Conservation (phyloP, 2,888 invertebrate species). For the Macrophya alboannulata region DNA sequence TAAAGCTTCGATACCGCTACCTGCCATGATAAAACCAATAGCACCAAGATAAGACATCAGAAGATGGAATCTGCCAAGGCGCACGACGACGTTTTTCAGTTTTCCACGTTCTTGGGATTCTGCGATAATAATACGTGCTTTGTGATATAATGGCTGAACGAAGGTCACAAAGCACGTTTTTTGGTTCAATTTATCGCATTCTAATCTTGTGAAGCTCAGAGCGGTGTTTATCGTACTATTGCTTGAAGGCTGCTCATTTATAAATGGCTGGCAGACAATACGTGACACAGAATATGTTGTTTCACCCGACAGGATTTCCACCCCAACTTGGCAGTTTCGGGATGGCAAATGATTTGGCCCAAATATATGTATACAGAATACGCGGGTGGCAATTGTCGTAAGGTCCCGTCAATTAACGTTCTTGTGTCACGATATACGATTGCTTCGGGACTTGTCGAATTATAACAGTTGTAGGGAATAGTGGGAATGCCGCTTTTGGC, state of each 20-base stretch:
- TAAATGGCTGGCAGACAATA: slow-evolving; percentile 59
- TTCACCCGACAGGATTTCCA: slow-evolving; percentile 53
- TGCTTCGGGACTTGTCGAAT: slow-evolving; percentile 17
- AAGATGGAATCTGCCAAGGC: slow-evolving; percentile 35
- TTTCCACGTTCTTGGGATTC: slow-evolving; percentile 39
- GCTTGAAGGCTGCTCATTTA: slow-evolving; percentile 58
- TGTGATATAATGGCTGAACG: slow-evolving; percentile 62
- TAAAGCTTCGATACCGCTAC: slow-evolving; percentile 61
- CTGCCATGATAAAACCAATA: slow-evolving; percentile 61
- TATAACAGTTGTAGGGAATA: slow-evolving; percentile 3
- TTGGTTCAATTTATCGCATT: slow-evolving; percentile 59
- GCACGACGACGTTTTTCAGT: slow-evolving; percentile 25
- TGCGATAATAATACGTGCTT: slow-evolving; percentile 65
- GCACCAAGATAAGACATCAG: slow-evolving; percentile 57
- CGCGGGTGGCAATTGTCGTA: slow-evolving; percentile 49
- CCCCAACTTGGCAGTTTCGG: slow-evolving; percentile 56
- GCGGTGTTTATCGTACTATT: slow-evolving; percentile 56
- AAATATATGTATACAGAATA: slow-evolving; percentile 55
- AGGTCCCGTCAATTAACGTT: slow-evolving; percentile 32
- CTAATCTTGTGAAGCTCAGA: slow-evolving; percentile 52
- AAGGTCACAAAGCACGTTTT: slow-evolving; percentile 59
- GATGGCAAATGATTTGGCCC: slow-evolving; percentile 44
- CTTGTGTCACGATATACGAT: slow-evolving; percentile 50
- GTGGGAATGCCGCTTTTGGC: slow-evolving; percentile 15
- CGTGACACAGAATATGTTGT: slow-evolving; percentile 22